Evolutionary conservation across 2,797 vertebrate species (phyloP).

Genomic region (Melanotaenia boesemani): DNA sequence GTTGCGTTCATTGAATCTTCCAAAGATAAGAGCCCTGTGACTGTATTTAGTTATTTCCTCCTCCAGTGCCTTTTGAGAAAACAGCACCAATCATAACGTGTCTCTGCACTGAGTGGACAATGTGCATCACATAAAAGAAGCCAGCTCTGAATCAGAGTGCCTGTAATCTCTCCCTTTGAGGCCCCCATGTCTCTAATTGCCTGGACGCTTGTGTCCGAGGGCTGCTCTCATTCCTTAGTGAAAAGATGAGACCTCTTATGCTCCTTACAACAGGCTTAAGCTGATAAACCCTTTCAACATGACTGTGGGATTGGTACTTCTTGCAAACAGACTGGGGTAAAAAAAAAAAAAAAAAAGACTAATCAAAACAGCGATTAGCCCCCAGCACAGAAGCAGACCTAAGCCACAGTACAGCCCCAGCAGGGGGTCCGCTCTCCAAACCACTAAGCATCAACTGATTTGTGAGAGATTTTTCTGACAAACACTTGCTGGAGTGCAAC

Average conservation of each 20-base stretch:
- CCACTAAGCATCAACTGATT: constrained; percentile 44
- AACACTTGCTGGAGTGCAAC: constrained; percentile 36
- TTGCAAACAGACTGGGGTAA: constrained; percentile 68
- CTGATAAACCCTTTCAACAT: constrained; percentile 82
- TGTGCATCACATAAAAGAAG: constrained; percentile 41
- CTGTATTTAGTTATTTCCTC: constrained; percentile 28
- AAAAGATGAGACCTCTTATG: constrained; percentile 79
- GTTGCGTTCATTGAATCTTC: constrained; percentile 20
- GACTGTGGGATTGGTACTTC: constrained; percentile 64
- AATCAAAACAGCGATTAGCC: constrained; percentile 84
- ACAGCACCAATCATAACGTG: constrained; percentile 35
- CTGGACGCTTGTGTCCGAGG: constrained; percentile 77
- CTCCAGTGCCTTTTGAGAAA: constrained; percentile 35
- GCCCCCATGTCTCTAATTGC: constrained; percentile 77
- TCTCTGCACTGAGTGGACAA: constrained; percentile 44
- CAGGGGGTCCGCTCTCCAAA: constrained; percentile 69
- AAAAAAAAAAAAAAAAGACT: constrained; percentile 69
- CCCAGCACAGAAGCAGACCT: constrained; percentile 70
- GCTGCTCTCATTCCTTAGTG: constrained; percentile 62
- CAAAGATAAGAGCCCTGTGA: constrained; percentile 25
- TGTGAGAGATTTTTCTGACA: constrained; percentile 36
- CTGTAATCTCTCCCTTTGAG: constrained; percentile 77
- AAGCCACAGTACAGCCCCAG: constrained; percentile 66
- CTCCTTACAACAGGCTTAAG: constrained; percentile 84
- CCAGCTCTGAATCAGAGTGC: constrained; percentile 40